Base-by-base conservation (phyloP, 2,888 invertebrate species). In the Masnerella sp. region DNA sequence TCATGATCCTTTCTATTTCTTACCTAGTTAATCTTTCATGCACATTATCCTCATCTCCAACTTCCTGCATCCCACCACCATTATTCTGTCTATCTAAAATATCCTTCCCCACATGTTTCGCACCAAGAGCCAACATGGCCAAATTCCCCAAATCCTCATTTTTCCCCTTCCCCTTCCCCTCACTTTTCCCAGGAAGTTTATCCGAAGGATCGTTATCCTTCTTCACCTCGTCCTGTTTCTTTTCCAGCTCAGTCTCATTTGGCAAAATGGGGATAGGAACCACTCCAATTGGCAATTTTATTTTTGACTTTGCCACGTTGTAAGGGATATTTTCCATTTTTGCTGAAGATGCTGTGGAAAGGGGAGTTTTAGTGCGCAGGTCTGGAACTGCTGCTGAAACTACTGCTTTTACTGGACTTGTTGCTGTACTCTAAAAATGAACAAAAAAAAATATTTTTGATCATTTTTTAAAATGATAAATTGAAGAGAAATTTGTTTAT, bases 21-120 rank as follows among this genome's bases (percentile, higher is more conserved):
- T 49, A 85, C 85, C 81, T 83, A 30, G 80, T 76, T 15, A 83
- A 71, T 71, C 81, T 82, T 40, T 79, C 84, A 11, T 82, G 75
- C 40, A 84, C 81, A 79, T 85, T 85, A 2, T 80, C 80, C 52
- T 84, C 85, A 5, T 87, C 87, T 1, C 87, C 87, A 34, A 87
- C 79, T 73, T 87, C 87, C 38, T 87, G 87, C 25, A 86, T 80
- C 5, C 86, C 85, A 2, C 45, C 71, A 1, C 45, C 79, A 79
- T 38, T 78, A 80, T 45, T 79, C 79, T 51, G 80, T 76, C 83
- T 81, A 81, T 38, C 70, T 9, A 54, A n/a, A 32, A 64, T 71
- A 32, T 70, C 67, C 42, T 70, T 72, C 36, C 49, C 68, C n/a
- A 56, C 36, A n/a, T 67, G 75, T 40, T 75, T 75, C 0, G 45